A percentile compares a stretch with the other conserved stretches of the same genome.
phyloP scores from a whole-genome alignment of 1,140 invertebrate species.

The Lasioglossum albipes region DNA sequence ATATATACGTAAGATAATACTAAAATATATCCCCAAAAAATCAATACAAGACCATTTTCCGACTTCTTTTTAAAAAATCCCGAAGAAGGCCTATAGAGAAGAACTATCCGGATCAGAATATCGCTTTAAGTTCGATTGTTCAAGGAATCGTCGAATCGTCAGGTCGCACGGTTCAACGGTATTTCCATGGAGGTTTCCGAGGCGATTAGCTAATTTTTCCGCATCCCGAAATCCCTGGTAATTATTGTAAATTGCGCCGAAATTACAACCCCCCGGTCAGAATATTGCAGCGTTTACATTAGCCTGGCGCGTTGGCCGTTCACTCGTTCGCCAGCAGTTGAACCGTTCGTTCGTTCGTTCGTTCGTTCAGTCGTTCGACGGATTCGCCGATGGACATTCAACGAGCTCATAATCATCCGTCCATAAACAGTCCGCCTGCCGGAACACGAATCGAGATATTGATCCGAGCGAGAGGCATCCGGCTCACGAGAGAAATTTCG shows the following conservation, averaged over 20 bases:
- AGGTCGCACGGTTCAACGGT: neutral
- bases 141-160: neutral
- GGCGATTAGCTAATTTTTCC: neutral
- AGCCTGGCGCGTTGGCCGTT: neutral
- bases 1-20: no score
- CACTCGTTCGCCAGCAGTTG: no score
- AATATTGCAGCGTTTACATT: slow-evolving; percentile 21
- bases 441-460: slow-evolving; percentile 39
- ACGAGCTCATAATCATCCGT: slow-evolving; percentile 44
- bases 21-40: no score
- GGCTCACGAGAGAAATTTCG: slow-evolving; percentile 26
- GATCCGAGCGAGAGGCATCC: slow-evolving; percentile 20
- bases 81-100: no score
- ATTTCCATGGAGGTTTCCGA: neutral
- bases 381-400: slow-evolving; percentile 34
- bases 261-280: slow-evolving; percentile 11
- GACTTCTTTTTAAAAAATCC: no score
- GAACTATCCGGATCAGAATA: no score
- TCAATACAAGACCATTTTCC: no score
- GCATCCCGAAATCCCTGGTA: neutral
- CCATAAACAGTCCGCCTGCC: slow-evolving; percentile 30
- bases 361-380: slow-evolving; percentile 12
- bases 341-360: no score
- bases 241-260: slow-evolving; percentile 24
- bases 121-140: no score